Conservation (phyloP, 2,113 vertebrate genomes). For the Bufo gargarizans region DNA sequence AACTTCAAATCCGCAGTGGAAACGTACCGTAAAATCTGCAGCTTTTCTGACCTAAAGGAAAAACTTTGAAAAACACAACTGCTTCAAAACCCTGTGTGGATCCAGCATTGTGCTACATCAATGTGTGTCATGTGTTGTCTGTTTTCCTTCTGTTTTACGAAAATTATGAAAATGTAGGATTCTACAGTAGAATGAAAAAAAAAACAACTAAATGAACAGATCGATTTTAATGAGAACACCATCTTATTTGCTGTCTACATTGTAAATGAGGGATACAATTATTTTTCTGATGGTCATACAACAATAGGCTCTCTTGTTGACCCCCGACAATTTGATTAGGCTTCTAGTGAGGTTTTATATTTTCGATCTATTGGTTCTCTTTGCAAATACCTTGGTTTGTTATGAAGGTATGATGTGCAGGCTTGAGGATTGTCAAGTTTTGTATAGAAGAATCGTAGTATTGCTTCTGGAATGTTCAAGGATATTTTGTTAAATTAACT, state of each 20-base stretch:
- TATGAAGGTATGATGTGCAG: neutral
- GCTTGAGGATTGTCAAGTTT: neutral
- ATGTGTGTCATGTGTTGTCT: too few species aligned
- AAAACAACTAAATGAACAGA: neutral
- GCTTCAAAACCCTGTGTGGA: too few species aligned
- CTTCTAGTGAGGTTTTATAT: neutral
- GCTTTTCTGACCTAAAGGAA: too few species aligned
- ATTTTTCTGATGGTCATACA: neutral
- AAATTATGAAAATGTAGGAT: neutral
- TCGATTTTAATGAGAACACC: neutral
- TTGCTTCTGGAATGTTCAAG: neutral
- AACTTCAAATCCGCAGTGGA: too few species aligned
- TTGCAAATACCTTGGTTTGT: slow-evolving; percentile 5
- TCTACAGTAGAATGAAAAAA: neutral
- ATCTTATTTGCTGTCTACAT: neutral
- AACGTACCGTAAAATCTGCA: too few species aligned
- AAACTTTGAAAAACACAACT: too few species aligned
- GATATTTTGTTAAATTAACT: neutral
- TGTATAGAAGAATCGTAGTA: neutral
- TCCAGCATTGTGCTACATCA: too few species aligned
- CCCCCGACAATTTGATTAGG: slow-evolving; percentile 2
- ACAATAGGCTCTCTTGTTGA: neutral
- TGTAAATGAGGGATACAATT: neutral
- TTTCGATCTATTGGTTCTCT: neutral
- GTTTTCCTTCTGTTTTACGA: too few species aligned